A percentile compares a stretch with the other conserved stretches of the same genome.
These are phyloP conservation scores for Misgurnus anguillicaudatus DNA, from an alignment of 2,113 vertebrate genomes.

Conservation along the genomic window DNA sequence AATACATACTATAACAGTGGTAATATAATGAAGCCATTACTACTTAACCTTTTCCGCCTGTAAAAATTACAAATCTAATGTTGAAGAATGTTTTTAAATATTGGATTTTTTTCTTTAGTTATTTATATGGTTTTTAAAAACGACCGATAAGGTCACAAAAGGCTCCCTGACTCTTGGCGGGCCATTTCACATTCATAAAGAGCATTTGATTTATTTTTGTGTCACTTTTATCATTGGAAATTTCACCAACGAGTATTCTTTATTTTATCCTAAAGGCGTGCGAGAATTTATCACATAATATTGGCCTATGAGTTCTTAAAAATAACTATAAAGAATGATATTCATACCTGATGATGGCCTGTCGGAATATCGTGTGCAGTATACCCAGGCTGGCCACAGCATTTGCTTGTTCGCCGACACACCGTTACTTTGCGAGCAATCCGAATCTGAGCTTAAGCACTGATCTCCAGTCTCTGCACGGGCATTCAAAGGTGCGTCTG, in stretches of 20 bases:
- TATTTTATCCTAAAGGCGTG: neutral
- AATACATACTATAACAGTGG: too few species aligned
- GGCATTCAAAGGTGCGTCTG: slow-evolving; percentile 70
- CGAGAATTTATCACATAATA: neutral
- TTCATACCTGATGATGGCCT: slow-evolving; percentile 92
- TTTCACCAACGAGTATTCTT: neutral
- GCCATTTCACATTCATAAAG: slow-evolving; percentile 27
- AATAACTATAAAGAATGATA: neutral
- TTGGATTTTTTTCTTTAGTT: neutral
- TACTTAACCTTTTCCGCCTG: too few species aligned
- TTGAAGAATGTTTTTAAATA: neutral
- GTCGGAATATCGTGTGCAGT: slow-evolving; percentile 96
- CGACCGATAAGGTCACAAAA: neutral
- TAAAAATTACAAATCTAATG: too few species aligned
- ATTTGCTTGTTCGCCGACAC: slow-evolving; percentile 76
- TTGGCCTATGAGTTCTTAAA: neutral
- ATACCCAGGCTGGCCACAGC: slow-evolving; percentile 98
- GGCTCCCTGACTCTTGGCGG: slow-evolving; percentile 26
- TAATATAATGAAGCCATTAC: too few species aligned
- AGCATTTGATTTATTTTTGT: neutral
- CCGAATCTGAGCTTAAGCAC: slow-evolving; percentile 84
- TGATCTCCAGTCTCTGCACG: slow-evolving; percentile 71
- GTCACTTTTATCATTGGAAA: neutral
- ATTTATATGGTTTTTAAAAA: neutral
- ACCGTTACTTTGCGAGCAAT: slow-evolving; percentile 81